Evolutionary conservation across 2,113 vertebrate species (phyloP).

Genomic region (Tragelaphus scriptus): DNA sequence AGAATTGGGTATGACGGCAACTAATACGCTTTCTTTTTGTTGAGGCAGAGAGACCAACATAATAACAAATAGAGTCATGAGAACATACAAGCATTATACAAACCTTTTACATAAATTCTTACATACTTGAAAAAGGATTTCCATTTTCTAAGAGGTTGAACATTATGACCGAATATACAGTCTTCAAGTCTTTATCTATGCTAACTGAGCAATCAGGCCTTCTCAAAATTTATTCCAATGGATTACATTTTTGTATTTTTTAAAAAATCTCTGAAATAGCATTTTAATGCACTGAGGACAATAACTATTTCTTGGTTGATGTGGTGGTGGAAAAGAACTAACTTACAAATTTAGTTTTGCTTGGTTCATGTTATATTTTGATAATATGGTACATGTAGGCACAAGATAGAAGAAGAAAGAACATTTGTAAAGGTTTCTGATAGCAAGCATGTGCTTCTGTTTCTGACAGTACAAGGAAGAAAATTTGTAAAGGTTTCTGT

Average conservation of each 20-base stretch:
- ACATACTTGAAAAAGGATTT: background rate
- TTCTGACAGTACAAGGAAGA: background rate
- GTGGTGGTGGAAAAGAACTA: background rate
- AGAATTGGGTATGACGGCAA: background rate
- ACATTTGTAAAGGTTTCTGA: background rate
- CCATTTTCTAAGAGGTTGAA: background rate
- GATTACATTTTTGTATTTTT: background rate
- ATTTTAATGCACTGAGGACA: background rate
- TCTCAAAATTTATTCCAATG: background rate
- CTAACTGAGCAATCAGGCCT: background rate
- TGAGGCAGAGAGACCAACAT: background rate
- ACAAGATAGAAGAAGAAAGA: background rate
- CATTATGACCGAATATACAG: background rate
- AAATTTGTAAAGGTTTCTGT: background rate
- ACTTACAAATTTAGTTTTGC: constrained; percentile 5
- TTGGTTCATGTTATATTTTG: background rate
- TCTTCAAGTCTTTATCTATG: background rate
- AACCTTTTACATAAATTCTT: background rate
- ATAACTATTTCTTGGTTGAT: constrained; percentile 3
- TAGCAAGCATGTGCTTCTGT: background rate
- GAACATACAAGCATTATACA: background rate
- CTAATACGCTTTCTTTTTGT: background rate
- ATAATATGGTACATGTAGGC: background rate
- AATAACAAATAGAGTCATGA: background rate
- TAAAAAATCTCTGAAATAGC: background rate